Evolutionary conservation across 2,797 vertebrate genomes (phyloP).

Genomic region (Urocyon cinereoargenteus): DNA sequence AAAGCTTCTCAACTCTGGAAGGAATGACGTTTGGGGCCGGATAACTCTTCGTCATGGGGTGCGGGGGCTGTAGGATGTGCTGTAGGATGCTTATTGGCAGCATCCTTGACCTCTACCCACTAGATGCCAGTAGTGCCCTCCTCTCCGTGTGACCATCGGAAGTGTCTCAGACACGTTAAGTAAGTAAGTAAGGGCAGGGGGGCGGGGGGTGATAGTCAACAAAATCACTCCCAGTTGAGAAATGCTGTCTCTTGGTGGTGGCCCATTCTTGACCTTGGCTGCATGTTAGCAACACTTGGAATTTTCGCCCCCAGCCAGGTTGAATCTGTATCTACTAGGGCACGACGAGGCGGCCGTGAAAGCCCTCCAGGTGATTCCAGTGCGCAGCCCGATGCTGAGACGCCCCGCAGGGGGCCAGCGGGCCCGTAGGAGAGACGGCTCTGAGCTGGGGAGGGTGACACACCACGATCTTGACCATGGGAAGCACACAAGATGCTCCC

Average conservation of each 20-base stretch:
- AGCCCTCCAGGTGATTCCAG: not conserved
- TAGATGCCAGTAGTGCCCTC: not conserved
- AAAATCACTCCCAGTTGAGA: not conserved
- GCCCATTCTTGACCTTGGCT: not conserved
- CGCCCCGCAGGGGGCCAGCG: accelerated
- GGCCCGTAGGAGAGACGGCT: accelerated
- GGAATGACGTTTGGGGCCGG: not conserved
- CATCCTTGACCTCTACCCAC: not conserved
- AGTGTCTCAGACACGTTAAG: not conserved
- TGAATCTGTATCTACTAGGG: not conserved
- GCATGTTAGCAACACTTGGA: not conserved
- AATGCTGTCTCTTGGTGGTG: not conserved
- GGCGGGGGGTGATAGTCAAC: accelerated
- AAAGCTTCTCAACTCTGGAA: not conserved
- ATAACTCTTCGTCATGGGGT: not conserved
- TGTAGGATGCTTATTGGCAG: no score
- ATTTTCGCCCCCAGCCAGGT: not conserved
- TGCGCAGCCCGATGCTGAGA: accelerated
- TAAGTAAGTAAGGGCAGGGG: not conserved
- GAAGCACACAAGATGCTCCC: no score
- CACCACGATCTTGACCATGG: not conserved
- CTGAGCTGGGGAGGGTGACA: not conserved
- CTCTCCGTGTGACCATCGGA: not conserved
- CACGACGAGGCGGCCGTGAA: accelerated
- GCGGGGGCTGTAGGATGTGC: accelerated